Evolutionary conservation across 2,888 invertebrate species (phyloP), one percentile per base, ranked within the genome.

Genomic region (Polymixis flavicincta): DNA sequence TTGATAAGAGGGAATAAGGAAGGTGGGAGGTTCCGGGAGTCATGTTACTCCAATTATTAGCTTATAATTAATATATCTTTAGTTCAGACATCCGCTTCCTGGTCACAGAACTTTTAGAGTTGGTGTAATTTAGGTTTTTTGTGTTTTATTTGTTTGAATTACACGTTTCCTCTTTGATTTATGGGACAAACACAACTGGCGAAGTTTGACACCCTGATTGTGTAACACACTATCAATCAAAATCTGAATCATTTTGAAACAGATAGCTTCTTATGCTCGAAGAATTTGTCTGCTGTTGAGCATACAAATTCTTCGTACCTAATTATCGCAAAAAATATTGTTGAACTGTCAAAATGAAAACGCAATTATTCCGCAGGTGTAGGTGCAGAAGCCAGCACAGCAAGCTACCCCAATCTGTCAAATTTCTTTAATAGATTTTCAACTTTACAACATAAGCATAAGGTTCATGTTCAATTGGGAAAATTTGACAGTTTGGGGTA

Each of bases 1-100:
- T 22, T 60, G 82, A 82, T 80, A 80, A 71, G 57, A 14, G 45
- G 25, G 22, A 67, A 71, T 82, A 54, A 76, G 71, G 80, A 82
- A 82, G 57, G 3, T 55, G 25, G 28, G 17, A 9, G 14, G 52
- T 82, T 80, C 82, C 80, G 80, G 82, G 77, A 71, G 71, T 48
- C 28, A 63, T 9, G 25, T 14, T n/a, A 55, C 52, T 48, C 42
- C 48, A 82, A 76, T 57, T 55, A 79, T 50, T 69, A 54, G 14
- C 22, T 52, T 50, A 28, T 63, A 22, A n/a, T 37, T 45, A 61
- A 55, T 19, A 25, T 25, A 52, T 45, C 45, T 37, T 32, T 11
- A 9, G 2, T 28, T 25, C 4, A 37, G 25, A 61, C 14, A 54
- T 32, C 48, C 54, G 66, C 63, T 80, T 80, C 71, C 79, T 75